Conservation (phyloP, 2,113 vertebrate species). For the Cettia cetti region DNA sequence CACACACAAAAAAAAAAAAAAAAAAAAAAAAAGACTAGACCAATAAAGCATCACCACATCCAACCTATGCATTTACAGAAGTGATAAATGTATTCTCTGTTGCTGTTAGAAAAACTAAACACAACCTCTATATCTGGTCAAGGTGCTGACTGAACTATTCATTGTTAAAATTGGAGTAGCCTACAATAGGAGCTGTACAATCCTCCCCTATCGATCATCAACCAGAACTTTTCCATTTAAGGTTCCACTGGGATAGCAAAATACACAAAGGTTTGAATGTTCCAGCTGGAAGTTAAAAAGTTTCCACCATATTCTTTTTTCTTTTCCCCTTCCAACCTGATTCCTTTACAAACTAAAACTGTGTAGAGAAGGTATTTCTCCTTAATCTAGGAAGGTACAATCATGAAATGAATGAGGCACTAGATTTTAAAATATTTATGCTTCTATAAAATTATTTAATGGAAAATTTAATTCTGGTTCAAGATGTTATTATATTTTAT, state of each 20-base stretch:
- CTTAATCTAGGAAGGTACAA: not conserved
- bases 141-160: not conserved
- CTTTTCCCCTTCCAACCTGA: not conserved
- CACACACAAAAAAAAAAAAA: no score
- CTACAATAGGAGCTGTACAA: not conserved
- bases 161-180: not conserved
- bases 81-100: not conserved
- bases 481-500: not conserved
- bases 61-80: not conserved
- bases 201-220: not conserved
- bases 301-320: not conserved
- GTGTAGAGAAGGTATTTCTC: not conserved
- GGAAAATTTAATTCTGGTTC: conserved; percentile 22
- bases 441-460: not conserved
- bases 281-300: not conserved
- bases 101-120: not conserved
- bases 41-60: not conserved
- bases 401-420: not conserved
- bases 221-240: not conserved
- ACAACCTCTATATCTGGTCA: not conserved
- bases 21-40: not conserved
- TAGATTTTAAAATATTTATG: conserved; percentile 1
- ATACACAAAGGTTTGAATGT: not conserved
- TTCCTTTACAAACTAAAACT: not conserved
- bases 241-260: not conserved